Base-by-base conservation (phyloP, 2,888 invertebrate genomes). In the Acholoe squamosa region DNA sequence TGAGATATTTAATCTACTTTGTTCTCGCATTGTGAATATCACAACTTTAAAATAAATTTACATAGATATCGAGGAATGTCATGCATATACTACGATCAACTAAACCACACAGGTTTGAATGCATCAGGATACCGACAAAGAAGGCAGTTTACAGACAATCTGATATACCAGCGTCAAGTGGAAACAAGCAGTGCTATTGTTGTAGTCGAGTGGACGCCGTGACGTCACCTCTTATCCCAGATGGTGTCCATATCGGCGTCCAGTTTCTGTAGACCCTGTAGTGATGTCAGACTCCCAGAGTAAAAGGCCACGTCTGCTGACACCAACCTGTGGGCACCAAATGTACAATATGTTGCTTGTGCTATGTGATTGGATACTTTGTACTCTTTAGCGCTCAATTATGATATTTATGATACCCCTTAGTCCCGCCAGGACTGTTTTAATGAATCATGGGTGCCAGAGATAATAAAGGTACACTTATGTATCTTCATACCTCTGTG, bases 251-350 rank as follows among this genome's bases (percentile, higher is more conserved):
- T 93, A 67, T 89, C 91, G 54, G 91, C 90, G 34, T 91, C 86
- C 25, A 95, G 92, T 61, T 93, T 92, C 91, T 94, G 94, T 51
- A 95, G 92, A 25, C 95, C 95, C 89, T 93, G 92, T 84, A 96
- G 92, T 10, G 94, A 93, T 90, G 94, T 94, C 90, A 95, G 94
- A 91, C 94, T 95, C 84, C 94, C 94, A 52, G 94, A 93, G 92
- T 95, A 96, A 93, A 95, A 95, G 22, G 94, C 93, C 56, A 96
- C 93, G 92, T 96, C 95, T 54, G 95, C 94, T 71, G 94, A 94
- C 89, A 95, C 95, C 89, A 95, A 91, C 90, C 95, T 96, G 93
- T 28, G 54, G 54, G 54, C 10, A 19, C 12, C 54, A 54, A 54
- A 54, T 19, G n/a, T n/a, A n/a, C n/a, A n/a, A n/a, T n/a, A n/a